Conservation (phyloP, 2,113 vertebrate genomes). For the Leucopternis melanops region DNA sequence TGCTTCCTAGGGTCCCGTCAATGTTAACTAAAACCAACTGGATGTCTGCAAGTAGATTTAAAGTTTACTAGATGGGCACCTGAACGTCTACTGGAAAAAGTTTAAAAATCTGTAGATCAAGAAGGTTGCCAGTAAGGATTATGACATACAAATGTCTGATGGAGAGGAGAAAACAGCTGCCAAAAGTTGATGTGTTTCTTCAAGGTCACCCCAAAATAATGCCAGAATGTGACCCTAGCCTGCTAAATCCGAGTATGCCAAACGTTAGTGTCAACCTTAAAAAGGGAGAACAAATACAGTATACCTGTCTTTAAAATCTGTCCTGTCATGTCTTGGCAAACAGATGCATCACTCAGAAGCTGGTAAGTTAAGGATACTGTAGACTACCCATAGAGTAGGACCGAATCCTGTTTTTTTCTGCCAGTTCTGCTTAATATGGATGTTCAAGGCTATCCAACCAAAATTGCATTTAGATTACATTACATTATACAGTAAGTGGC, state of each 20-base stretch:
- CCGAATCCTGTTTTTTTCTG: neutral
- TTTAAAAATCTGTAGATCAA: too few relatives aligned
- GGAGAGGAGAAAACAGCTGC: neutral
- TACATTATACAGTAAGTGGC: slow-evolving; percentile 30
- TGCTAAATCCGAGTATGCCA: too few relatives aligned
- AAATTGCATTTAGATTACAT: slow-evolving; percentile 31
- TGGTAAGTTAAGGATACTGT: neutral
- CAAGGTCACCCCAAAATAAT: neutral
- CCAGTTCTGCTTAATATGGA: neutral
- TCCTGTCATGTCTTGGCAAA: neutral
- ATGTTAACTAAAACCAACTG: neutral
- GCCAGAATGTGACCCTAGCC: neutral
- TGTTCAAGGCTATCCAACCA: slow-evolving; percentile 4
- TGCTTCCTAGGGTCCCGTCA: neutral
- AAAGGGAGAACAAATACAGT: neutral
- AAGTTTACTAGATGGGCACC: neutral
- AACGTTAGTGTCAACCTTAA: accelerated
- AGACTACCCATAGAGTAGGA: neutral
- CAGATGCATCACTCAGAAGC: accelerated
- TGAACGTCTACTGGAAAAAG: neutral
- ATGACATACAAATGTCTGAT: neutral
- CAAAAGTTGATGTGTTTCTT: neutral
- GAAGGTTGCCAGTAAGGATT: neutral
- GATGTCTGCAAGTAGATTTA: neutral
- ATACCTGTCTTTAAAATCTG: neutral